Evolutionary conservation across 2,113 vertebrate species (phyloP).

Genomic region (Tachysurus vachellii): DNA sequence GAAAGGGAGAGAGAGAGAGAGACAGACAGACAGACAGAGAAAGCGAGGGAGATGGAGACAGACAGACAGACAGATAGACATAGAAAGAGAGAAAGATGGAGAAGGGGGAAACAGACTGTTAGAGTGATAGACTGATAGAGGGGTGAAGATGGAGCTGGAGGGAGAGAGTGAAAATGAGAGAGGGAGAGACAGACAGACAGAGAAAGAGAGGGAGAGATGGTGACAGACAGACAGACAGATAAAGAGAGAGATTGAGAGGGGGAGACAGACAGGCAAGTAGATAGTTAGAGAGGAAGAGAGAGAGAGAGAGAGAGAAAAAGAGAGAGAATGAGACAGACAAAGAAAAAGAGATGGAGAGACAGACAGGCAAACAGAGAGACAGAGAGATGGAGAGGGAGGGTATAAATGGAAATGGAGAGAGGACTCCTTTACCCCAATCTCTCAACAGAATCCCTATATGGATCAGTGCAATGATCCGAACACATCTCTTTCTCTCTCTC

Average conservation of each 20-base stretch:
- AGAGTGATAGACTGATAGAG: no score
- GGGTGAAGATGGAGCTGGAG: no score
- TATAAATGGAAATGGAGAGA: neutral
- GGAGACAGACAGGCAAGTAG: no score
- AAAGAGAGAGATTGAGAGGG: no score
- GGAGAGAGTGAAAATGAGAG: neutral
- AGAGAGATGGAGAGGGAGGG: neutral
- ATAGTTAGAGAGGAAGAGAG: no score
- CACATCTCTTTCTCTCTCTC: slow-evolving; percentile 27
- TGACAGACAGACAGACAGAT: no score
- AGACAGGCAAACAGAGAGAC: neutral
- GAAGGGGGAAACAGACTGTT: no score
- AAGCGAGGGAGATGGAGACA: no score
- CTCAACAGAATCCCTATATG: slow-evolving; percentile 11
- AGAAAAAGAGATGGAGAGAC: neutral
- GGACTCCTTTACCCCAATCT: slow-evolving; percentile 10
- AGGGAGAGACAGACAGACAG: neutral
- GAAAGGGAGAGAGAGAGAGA: no score
- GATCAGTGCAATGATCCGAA: slow-evolving; percentile 53
- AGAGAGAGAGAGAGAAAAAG: neutral
- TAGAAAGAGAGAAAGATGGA: no score
- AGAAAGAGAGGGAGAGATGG: neutral
- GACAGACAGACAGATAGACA: no score
- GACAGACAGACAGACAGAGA: no score
- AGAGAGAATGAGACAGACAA: neutral